Percentiles rank a stretch among this genome's conserved stretches.
Conservation (phyloP, 2,113 vertebrate species). For the Misgurnus anguillicaudatus region DNA sequence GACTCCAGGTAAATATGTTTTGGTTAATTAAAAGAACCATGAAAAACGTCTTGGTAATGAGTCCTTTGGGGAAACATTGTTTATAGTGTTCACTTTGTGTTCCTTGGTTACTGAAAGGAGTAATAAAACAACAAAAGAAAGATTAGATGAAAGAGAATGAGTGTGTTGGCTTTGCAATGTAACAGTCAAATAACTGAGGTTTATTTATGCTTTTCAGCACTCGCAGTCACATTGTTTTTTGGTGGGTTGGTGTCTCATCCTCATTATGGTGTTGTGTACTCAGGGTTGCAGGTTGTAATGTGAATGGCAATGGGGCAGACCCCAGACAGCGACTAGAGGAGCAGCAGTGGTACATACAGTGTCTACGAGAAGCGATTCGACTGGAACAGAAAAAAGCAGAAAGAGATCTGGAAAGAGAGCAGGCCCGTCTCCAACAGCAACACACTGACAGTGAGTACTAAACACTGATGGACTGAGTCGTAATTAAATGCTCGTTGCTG, state of each 20-base stretch:
- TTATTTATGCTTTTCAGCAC: neutral
- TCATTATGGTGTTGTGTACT: conserved; percentile 42
- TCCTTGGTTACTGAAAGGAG: conserved; percentile 65
- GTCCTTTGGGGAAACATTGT: conserved; percentile 53
- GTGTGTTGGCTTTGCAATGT: neutral
- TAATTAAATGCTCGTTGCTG: neutral
- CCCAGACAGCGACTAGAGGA: conserved; percentile 68
- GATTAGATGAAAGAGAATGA: neutral
- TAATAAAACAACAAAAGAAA: conserved; percentile 10
- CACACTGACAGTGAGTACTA: conserved; percentile 79
- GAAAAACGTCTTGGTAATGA: conserved; percentile 34
- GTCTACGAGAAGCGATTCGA: conserved; percentile 81
- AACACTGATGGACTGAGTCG: neutral
- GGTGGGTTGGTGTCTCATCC: neutral
- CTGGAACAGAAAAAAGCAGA: conserved; percentile 80
- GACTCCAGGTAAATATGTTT: conserved; percentile 65
- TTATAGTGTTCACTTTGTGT: conserved; percentile 58
- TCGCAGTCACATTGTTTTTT: neutral
- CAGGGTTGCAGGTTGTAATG: conserved; percentile 56
- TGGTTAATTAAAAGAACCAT: neutral
- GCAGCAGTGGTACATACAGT: conserved; percentile 79
- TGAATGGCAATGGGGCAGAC: conserved; percentile 59
- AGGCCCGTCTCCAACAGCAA: conserved; percentile 75
- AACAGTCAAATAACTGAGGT: neutral
- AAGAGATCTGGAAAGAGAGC: conserved; percentile 80